Conservation (phyloP, 2,113 vertebrate genomes). For the Mixornis gularis region DNA sequence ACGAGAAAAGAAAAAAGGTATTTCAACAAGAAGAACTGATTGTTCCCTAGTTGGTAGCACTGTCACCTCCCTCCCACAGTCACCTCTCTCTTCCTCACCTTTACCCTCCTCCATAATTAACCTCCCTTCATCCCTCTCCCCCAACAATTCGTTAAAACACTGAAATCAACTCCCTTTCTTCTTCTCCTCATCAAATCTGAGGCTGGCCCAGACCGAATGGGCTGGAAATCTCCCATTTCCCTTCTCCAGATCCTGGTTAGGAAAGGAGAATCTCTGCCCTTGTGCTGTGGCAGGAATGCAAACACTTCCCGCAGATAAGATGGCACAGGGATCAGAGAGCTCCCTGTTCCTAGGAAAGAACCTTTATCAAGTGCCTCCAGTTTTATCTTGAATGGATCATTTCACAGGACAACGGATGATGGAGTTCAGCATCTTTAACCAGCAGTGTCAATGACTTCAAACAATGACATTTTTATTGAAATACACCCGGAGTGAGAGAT, state of each 20-base stretch:
- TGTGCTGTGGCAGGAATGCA: background rate
- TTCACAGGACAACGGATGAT: constrained; percentile 5
- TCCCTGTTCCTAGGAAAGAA: background rate
- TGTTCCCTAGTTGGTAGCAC: fast-evolving
- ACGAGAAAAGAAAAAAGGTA: background rate
- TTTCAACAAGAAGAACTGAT: background rate
- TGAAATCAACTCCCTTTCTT: background rate
- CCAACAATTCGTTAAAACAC: background rate
- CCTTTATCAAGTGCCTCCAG: background rate
- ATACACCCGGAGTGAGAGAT: constrained; percentile 14
- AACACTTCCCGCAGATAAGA: constrained; percentile 2
- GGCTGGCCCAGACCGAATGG: background rate
- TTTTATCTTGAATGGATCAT: constrained; percentile 54
- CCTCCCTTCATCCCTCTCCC: background rate
- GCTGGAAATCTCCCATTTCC: background rate
- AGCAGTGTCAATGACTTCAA: constrained; percentile 31
- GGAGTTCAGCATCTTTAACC: constrained; percentile 39
- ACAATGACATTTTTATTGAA: constrained; percentile 54
- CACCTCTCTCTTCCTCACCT: background rate
- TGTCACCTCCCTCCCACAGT: background rate
- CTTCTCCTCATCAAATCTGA: background rate
- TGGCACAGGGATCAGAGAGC: background rate
- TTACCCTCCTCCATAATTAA: background rate
- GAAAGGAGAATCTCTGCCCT: background rate
- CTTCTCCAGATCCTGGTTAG: background rate